These are phyloP conservation scores for Chaetorhynchus papuensis DNA, from an alignment of 2,113 vertebrate genomes.

Conservation along the genomic window DNA sequence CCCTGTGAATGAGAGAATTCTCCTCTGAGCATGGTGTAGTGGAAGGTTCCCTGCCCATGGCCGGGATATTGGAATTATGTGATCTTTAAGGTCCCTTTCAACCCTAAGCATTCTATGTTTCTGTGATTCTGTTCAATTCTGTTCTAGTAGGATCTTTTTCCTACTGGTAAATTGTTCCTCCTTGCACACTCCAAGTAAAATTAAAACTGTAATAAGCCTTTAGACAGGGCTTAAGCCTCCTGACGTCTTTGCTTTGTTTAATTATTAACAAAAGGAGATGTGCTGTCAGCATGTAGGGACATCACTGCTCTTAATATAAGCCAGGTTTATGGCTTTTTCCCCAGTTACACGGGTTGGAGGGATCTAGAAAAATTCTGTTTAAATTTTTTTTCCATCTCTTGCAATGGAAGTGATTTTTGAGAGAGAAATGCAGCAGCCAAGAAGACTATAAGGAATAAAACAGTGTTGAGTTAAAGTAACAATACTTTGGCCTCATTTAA, in stretches of 20 bases:
- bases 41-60: not conserved
- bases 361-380: not conserved
- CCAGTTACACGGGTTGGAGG: rapidly evolving
- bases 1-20: not conserved
- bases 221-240: not conserved
- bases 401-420: not conserved
- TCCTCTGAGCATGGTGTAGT: not conserved
- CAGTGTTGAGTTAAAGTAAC: not conserved
- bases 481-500: not conserved
- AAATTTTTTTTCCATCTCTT: not conserved
- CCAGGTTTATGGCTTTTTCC: not conserved
- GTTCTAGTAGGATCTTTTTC: not conserved
- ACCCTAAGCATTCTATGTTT: not conserved
- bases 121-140: not conserved
- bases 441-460: not conserved
- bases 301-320: not conserved
- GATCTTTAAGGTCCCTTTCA: not conserved
- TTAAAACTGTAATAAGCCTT: not conserved
- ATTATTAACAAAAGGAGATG: not conserved
- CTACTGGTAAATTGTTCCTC: not conserved
- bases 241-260: not conserved
- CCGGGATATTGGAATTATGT: not conserved
- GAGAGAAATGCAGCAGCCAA: not conserved
- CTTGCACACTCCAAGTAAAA: not conserved
- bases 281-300: not conserved